Evolutionary conservation across 2,888 invertebrate species (phyloP).

Genomic region (Theretra japonica): DNA sequence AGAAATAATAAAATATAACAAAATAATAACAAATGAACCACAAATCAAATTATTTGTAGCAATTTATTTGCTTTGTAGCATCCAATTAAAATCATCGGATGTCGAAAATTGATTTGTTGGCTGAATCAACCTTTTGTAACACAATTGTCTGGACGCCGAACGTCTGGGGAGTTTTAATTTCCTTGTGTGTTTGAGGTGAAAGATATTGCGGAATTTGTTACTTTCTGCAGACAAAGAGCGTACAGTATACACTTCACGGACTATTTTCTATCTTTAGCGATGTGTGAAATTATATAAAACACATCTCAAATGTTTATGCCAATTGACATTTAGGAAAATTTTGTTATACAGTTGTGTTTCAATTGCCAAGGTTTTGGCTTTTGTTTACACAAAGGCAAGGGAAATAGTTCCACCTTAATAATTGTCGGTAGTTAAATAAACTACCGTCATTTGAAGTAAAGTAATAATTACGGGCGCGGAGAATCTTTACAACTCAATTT

Average conservation of each 20-base stretch:
- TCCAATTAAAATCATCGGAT: constrained; percentile 58
- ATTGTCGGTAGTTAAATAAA: constrained; percentile 13
- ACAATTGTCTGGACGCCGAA: constrained; percentile 63
- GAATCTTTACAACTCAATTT: constrained; percentile 9
- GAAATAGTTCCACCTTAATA: neutral
- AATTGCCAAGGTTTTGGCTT: neutral
- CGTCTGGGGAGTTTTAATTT: constrained; percentile 56
- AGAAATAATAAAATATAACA: constrained; percentile 48
- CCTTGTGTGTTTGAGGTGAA: constrained; percentile 37
- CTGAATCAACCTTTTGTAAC: constrained; percentile 60
- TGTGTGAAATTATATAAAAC: neutral
- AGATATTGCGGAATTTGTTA: constrained; percentile 28
- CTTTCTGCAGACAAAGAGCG: neutral
- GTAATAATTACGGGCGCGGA: constrained; percentile 1
- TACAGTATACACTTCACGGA: neutral
- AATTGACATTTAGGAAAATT: neutral
- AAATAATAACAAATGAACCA: constrained; percentile 46
- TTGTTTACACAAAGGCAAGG: neutral
- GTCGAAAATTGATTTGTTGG: constrained; percentile 66
- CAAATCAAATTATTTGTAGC: constrained; percentile 63
- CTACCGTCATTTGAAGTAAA: neutral
- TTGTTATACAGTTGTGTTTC: too few species aligned
- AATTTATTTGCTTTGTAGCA: constrained; percentile 52
- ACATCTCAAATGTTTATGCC: too few species aligned
- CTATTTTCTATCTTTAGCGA: constrained; percentile 18